These are phyloP conservation scores for Pegoplata infirma DNA, from an alignment of 2,888 invertebrate genomes.

Conservation along the genomic window DNA sequence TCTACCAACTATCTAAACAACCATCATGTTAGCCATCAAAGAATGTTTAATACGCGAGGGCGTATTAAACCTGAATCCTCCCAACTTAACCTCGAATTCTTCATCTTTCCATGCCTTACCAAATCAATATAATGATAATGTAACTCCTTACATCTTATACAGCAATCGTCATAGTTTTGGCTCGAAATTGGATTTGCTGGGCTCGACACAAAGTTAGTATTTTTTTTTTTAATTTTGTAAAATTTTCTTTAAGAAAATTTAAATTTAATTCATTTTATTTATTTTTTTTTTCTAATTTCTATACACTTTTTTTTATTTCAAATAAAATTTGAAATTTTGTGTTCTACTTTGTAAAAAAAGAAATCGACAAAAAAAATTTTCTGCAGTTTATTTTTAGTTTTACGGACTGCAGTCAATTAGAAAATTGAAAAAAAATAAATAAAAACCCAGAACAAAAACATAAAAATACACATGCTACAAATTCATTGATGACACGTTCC, in stretches of 20 bases:
- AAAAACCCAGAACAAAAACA: neutral
- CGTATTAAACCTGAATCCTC: constrained; percentile 70
- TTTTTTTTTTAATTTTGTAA: neutral
- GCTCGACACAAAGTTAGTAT: constrained; percentile 56
- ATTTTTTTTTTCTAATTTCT: constrained; percentile 16
- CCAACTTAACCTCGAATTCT: constrained; percentile 30
- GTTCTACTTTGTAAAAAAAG: constrained; percentile 45
- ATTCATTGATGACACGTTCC: constrained; percentile 41
- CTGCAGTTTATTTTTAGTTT: constrained; percentile 38
- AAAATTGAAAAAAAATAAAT: neutral
- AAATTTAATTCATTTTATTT: constrained; percentile 11
- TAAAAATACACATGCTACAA: neutral
- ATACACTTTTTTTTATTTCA: neutral
- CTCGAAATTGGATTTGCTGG: constrained; percentile 58
- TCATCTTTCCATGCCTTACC: constrained; percentile 15
- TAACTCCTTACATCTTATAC: constrained; percentile 42
- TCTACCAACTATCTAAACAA: too few species aligned
- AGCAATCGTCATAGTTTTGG: constrained; percentile 56
- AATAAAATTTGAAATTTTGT: constrained; percentile 28
- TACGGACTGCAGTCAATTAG: constrained; percentile 39
- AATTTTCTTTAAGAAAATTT: neutral
- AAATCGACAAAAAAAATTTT: constrained; percentile 15
- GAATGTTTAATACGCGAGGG: constrained; percentile 75
- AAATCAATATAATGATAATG: constrained; percentile 23
- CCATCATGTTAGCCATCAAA: constrained; percentile 73